Evolutionary conservation across 2,797 vertebrate species (phyloP).

Genomic region (Protosalanx chinensis): DNA sequence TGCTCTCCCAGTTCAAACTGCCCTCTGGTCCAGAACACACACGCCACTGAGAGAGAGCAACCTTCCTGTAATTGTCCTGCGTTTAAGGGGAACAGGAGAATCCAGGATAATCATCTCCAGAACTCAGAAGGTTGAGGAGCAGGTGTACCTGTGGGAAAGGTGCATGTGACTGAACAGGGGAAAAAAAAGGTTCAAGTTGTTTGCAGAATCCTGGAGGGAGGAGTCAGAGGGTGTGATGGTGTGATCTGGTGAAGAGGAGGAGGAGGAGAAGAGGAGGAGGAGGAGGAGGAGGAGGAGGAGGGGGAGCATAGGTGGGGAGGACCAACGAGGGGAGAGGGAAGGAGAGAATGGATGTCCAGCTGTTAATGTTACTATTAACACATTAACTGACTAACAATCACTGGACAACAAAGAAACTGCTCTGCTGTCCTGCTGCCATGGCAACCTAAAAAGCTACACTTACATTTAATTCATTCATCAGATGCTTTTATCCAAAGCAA

Average conservation of each 20-base stretch:
- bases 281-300: neutral
- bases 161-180: no score
- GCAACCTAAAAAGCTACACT: slow-evolving; percentile 40
- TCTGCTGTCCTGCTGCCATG: slow-evolving; percentile 49
- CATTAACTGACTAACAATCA: slow-evolving; percentile 35
- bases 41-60: neutral
- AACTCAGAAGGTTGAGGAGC: no score
- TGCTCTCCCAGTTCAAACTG: neutral
- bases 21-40: slow-evolving; percentile 28
- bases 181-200: no score
- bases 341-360: slow-evolving; percentile 43
- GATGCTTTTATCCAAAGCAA: no score
- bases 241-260: neutral
- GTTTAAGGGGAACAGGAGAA: slow-evolving; percentile 22
- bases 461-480: neutral
- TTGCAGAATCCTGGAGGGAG: no score
- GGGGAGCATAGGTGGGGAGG: neutral
- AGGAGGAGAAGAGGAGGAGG: neutral
- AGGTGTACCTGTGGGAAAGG: no score
- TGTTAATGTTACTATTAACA: slow-evolving; percentile 63
- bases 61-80: slow-evolving; percentile 9
- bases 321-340: slow-evolving; percentile 8
- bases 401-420: slow-evolving; percentile 43
- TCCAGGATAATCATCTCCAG: no score
- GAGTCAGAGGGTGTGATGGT: no score